Evolutionary conservation across 2,113 vertebrate species (phyloP).

Genomic region (Syrrhaptes paradoxus): DNA sequence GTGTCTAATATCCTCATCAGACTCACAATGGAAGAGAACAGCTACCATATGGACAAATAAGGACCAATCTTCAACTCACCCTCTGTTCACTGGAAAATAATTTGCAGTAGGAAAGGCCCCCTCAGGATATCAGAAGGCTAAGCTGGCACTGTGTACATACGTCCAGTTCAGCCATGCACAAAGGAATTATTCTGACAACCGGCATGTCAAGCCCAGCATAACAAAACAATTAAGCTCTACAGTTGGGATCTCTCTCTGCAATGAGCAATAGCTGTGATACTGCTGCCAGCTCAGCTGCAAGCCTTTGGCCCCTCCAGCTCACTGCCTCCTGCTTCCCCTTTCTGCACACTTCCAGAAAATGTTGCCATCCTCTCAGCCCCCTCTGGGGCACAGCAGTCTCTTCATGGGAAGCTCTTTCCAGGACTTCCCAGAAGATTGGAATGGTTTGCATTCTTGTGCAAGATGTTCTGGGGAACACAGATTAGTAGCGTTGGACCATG

Average conservation of each 20-base stretch:
- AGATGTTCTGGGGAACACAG: background rate
- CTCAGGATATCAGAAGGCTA: slow-evolving; percentile 32
- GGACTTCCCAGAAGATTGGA: background rate
- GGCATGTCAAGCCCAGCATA: slow-evolving; percentile 2
- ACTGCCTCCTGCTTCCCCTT: background rate
- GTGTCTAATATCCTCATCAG: slow-evolving; percentile 75
- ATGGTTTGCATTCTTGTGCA: background rate
- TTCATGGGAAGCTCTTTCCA: background rate
- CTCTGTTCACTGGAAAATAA: slow-evolving; percentile 39
- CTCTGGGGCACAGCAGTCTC: background rate
- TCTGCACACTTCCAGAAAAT: background rate
- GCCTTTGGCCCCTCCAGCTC: background rate
- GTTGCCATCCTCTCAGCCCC: background rate
- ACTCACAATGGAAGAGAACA: slow-evolving; percentile 75
- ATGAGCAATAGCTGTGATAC: background rate
- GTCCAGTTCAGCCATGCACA: background rate
- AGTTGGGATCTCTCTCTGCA: background rate
- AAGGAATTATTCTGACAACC: slow-evolving; percentile 21
- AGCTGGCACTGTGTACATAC: background rate
- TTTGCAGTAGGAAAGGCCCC: background rate
- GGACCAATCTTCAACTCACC: slow-evolving; percentile 49
- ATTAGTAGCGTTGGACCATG: background rate
- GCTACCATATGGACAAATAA: slow-evolving; percentile 79
- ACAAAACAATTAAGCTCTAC: background rate
- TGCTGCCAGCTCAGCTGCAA: background rate